A percentile compares a stretch with the other conserved stretches of the same genome.
phyloP scores from a whole-genome alignment of 2,888 invertebrate species.

The Cyclophora albipunctata region DNA sequence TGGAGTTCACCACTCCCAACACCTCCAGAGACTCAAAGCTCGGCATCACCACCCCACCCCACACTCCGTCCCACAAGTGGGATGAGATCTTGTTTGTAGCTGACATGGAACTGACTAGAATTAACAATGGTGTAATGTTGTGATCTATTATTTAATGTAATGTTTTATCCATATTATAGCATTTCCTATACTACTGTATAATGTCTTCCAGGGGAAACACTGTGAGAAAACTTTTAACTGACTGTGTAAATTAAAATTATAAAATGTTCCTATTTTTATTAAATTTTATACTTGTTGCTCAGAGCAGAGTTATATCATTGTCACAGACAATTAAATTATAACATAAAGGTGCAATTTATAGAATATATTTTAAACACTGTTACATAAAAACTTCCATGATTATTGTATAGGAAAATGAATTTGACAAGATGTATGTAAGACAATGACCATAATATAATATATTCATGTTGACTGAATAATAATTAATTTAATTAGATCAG shows the following conservation, averaged over 20 bases:
- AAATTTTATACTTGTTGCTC: slow-evolving; percentile 55
- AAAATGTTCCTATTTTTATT: slow-evolving; percentile 48
- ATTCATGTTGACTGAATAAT: no score
- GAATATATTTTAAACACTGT: not conserved
- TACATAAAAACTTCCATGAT: not conserved
- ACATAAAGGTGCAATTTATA: slow-evolving; percentile 30
- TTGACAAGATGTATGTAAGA: not conserved
- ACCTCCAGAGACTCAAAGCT: slow-evolving; percentile 49
- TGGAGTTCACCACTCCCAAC: slow-evolving; percentile 61
- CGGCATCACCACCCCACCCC: slow-evolving; percentile 56
- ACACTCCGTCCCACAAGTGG: slow-evolving; percentile 71
- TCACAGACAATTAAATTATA: slow-evolving; percentile 30
- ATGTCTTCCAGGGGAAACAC: slow-evolving; percentile 54
- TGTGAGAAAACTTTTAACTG: slow-evolving; percentile 22
- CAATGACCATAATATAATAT: no score
- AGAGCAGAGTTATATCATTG: slow-evolving; percentile 40
- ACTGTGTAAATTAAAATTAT: slow-evolving; percentile 27
- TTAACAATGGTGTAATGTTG: slow-evolving; percentile 64
- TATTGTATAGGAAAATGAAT: not conserved
- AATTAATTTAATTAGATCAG: no score
- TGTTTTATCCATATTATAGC: slow-evolving; percentile 38
- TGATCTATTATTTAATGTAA: slow-evolving; percentile 35
- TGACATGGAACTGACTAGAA: slow-evolving; percentile 75
- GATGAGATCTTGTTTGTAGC: slow-evolving; percentile 74
- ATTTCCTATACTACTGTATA: slow-evolving; percentile 29